A percentile compares a stretch with the other conserved stretches of the same genome.
These are phyloP conservation scores for Anas bernieri DNA, from an alignment of 2,797 vertebrate genomes.

Conservation along the genomic window DNA sequence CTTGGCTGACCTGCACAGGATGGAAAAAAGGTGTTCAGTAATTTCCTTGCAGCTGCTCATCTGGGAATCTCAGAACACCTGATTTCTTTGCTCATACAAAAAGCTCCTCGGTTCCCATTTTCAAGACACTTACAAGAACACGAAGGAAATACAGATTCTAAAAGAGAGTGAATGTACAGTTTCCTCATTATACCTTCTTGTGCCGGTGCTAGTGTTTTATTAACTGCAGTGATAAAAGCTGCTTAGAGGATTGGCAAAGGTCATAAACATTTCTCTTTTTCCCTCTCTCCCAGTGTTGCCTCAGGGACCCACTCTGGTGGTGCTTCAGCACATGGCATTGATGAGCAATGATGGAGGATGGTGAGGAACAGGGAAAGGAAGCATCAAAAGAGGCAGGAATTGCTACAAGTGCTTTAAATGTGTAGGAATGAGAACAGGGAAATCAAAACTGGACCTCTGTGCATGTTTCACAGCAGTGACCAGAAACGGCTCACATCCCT, in stretches of 20 bases:
- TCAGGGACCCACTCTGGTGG: neutral
- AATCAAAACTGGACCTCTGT: neutral
- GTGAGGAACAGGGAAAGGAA: neutral
- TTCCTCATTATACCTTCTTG: neutral
- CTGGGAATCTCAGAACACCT: neutral
- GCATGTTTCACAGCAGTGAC: fast-evolving
- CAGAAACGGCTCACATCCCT: fast-evolving
- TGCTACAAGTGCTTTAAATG: neutral
- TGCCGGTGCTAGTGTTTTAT: neutral
- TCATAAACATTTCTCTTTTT: neutral
- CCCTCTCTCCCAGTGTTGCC: neutral
- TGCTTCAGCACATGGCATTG: neutral
- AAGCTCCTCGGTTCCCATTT: neutral
- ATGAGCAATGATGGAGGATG: neutral
- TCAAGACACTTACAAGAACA: neutral
- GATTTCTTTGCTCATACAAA: neutral
- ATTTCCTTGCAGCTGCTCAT: neutral
- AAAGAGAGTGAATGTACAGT: neutral
- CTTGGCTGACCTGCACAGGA: neutral
- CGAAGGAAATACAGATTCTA: neutral
- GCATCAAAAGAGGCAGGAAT: neutral
- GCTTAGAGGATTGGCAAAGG: neutral
- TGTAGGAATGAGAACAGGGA: neutral
- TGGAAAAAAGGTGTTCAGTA: neutral
- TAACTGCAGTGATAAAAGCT: slow-evolving; percentile 13